phyloP scores from a whole-genome alignment of 2,888 invertebrate genomes.

The Cloeon dipterum region DNA sequence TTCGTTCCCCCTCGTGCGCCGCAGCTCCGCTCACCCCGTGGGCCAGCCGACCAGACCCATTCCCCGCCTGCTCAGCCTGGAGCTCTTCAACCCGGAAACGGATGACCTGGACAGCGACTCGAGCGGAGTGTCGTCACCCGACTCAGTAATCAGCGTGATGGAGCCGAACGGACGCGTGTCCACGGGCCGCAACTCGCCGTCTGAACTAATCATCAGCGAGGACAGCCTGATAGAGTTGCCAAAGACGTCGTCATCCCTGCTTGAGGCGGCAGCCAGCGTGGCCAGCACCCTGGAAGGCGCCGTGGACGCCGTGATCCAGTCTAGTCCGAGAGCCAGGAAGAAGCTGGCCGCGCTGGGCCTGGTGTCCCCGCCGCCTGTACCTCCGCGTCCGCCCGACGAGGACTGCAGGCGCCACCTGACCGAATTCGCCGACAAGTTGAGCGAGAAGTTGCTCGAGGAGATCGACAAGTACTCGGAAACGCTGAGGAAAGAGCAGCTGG shows the following conservation, averaged over 20 bases:
- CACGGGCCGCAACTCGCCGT: slow-evolving; percentile 8
- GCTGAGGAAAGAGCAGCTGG: background rate
- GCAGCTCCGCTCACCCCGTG: slow-evolving; percentile 24
- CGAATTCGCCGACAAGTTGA: slow-evolving; percentile 61
- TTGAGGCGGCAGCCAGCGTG: slow-evolving; percentile 40
- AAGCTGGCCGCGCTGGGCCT: slow-evolving; percentile 3
- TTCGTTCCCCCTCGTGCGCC: slow-evolving; percentile 45
- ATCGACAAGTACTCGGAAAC: slow-evolving; percentile 26
- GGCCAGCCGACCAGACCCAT: slow-evolving; percentile 23
- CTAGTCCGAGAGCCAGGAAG: slow-evolving; percentile 29
- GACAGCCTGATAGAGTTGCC: slow-evolving; percentile 2
- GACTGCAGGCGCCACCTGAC: slow-evolving; percentile 45
- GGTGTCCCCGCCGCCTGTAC: background rate
- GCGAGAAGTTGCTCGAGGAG: slow-evolving; percentile 55
- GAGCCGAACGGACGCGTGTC: too few species aligned
- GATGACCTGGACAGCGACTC: slow-evolving; percentile 81
- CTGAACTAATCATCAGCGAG: slow-evolving; percentile 4
- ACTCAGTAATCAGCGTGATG: slow-evolving; percentile 67
- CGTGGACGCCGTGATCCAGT: slow-evolving; percentile 40
- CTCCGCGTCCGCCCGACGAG: slow-evolving; percentile 25
- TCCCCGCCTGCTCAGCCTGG: slow-evolving; percentile 54
- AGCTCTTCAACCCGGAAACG: slow-evolving; percentile 73
- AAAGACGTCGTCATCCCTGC: slow-evolving; percentile 20
- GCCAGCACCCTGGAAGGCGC: slow-evolving; percentile 42
- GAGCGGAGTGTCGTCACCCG: slow-evolving; percentile 67